Evolutionary conservation across 2,888 invertebrate species (phyloP), one percentile per base, ranked within the genome.

Genomic region (Leptopilina syphax): DNA sequence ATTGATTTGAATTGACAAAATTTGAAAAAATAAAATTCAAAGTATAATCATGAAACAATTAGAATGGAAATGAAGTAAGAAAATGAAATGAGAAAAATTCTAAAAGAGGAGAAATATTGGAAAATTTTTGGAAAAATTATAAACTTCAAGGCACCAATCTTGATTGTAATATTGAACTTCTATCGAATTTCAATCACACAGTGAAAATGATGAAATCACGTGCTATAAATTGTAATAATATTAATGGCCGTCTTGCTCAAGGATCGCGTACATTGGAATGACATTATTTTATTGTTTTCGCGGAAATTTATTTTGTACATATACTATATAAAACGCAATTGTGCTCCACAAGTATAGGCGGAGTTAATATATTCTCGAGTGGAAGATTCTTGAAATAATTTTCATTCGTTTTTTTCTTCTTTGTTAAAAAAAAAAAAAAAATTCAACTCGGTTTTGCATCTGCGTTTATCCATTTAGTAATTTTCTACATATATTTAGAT

Each of bases 261-360:
- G 70, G 70, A 70, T 70, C 54, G 70, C 54, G 70, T 54, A 70
- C 70, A 70, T 70, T 70, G 70, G 70, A 70, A 70, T 54, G 70
- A 70, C 70, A 70, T 70, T 70, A 70, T 70, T 70, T 63, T 70
- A 70, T 70, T 70, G 70, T 70, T 57, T 54, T 70, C 54, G 70
- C 54, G 34, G 54, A 54, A 70, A 70, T 70, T 34, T 70, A 54
- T 54, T 27, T 9, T 8, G 10, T 50, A 44, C 5, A 44, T 50
- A 70, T 54, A 50, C 34, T 34, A 34, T 34, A 3, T 3, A 34
- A 34, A 34, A 34, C 13, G 54, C 70, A 70, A 7, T 34, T 24
- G 54, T 27, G 27, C 70, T 54, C 70, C 13, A 12, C 8, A 70
- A 70, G 34, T 70, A 70, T 68, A 54, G 54, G 54, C 70, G 12